phyloP scores from a whole-genome alignment of 2,113 vertebrate genomes.

The Taxidea taxus region DNA sequence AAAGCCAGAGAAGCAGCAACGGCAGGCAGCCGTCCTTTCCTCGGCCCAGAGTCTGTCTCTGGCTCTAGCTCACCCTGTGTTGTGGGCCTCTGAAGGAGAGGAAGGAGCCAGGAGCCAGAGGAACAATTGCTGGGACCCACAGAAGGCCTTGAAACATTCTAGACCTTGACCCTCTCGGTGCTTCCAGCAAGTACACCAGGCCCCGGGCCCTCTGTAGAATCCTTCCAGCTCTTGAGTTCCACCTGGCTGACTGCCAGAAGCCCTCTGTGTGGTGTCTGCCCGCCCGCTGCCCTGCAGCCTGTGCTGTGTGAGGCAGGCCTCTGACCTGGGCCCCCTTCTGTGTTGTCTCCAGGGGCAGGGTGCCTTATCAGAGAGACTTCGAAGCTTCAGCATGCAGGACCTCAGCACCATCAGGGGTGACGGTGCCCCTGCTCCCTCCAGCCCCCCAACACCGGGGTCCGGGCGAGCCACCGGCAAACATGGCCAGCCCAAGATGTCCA shows the following conservation, averaged over 20 bases:
- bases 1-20: neutral
- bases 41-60: neutral
- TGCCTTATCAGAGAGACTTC: slow-evolving; percentile 94
- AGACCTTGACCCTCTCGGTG: neutral
- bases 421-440: slow-evolving; percentile 66
- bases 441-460: slow-evolving; percentile 69
- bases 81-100: neutral
- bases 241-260: neutral
- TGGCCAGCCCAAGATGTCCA: slow-evolving; percentile 88
- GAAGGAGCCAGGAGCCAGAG: neutral
- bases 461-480: slow-evolving; percentile 85
- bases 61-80: neutral
- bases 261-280: fast-evolving
- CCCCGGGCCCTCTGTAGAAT: neutral
- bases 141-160: neutral
- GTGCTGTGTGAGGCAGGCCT: neutral
- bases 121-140: neutral
- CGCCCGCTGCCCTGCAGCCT: fast-evolving
- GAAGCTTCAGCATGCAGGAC: slow-evolving; percentile 99
- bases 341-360: slow-evolving; percentile 90
- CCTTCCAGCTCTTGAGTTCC: neutral
- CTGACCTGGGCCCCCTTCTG: neutral
- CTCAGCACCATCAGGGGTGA: slow-evolving; percentile 92
- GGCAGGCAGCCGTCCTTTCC: fast-evolving
- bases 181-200: neutral